Percentiles rank a stretch among this genome's conserved stretches.
phyloP scores from a whole-genome alignment of 2,797 vertebrate species.

The Chromis chromis region DNA sequence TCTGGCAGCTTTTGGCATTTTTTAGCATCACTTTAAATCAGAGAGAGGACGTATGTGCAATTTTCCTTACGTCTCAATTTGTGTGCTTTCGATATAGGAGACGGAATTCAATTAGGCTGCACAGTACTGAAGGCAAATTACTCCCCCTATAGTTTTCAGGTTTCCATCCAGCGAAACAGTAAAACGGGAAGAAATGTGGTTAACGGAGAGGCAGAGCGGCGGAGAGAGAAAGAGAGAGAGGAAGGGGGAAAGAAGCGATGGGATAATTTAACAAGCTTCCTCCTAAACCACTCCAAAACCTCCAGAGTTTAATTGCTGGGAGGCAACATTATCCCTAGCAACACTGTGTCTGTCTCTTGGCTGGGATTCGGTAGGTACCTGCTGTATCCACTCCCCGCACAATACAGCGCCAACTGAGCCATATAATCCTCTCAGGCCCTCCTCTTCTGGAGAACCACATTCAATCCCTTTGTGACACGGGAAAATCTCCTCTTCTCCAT shows the following conservation, averaged over 20 bases:
- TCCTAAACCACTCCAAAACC: constrained; percentile 77
- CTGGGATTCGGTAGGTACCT: constrained; percentile 73
- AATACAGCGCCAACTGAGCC: constrained; percentile 78
- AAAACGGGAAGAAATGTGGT: constrained; percentile 30
- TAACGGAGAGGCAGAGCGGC: constrained; percentile 25
- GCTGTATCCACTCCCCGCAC: constrained; percentile 78
- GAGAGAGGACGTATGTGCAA: neutral
- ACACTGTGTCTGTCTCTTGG: constrained; percentile 72
- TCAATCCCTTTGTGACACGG: constrained; percentile 71
- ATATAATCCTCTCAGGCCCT: constrained; percentile 82
- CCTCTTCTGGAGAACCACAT: constrained; percentile 74
- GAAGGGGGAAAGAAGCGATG: constrained; percentile 40
- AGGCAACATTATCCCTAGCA: constrained; percentile 77
- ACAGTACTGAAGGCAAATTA: constrained; percentile 31
- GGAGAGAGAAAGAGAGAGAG: constrained; percentile 9
- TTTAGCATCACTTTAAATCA: neutral
- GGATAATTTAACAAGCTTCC: constrained; percentile 77
- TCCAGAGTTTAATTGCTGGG: constrained; percentile 79
- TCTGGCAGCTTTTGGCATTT: constrained; percentile 44
- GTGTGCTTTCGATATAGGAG: constrained; percentile 18
- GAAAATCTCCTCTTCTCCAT: constrained; percentile 71
- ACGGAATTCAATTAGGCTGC: constrained; percentile 49
- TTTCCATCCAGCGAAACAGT: constrained; percentile 23
- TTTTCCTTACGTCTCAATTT: neutral
- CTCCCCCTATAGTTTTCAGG: constrained; percentile 48